These are phyloP conservation scores for Atethmia centrago DNA, from an alignment of 2,888 invertebrate genomes.

Conservation along the genomic window DNA sequence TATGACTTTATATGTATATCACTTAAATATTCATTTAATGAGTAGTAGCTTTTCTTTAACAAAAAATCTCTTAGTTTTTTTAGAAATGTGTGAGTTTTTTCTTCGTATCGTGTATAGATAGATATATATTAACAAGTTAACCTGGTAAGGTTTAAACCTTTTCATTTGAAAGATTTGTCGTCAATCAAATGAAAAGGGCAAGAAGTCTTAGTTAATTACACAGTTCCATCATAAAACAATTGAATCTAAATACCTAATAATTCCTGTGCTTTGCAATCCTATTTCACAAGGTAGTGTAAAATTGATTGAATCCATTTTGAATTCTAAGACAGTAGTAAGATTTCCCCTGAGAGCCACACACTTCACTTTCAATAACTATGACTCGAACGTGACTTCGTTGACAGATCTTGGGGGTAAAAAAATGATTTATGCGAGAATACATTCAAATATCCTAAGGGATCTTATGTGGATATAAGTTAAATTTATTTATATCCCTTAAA, in stretches of 20 bases:
- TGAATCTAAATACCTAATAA: neutral
- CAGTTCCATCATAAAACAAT: neutral
- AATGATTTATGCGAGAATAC: constrained; percentile 18
- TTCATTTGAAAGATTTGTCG: neutral
- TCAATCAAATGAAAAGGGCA: no score
- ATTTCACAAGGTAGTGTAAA: constrained; percentile 29
- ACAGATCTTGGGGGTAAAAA: constrained; percentile 31
- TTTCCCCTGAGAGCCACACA: constrained; percentile 71
- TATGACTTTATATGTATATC: no score
- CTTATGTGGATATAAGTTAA: constrained; percentile 5
- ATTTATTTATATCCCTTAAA: no score
- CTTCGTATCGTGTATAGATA: no score
- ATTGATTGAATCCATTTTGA: constrained; percentile 67
- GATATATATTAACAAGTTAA: no score
- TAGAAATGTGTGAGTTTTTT: no score
- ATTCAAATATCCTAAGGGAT: constrained; percentile 5
- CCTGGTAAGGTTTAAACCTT: neutral
- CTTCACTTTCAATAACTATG: constrained; percentile 61
- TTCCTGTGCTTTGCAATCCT: neutral
- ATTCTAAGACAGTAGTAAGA: constrained; percentile 68
- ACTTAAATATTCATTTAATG: no score
- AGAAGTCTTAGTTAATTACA: no score
- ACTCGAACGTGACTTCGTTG: constrained; percentile 46
- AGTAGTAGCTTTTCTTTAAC: no score
- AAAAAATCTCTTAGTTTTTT: no score